phyloP scores from a whole-genome alignment of 37 sponge, comb jelly and placozoan species.

The Eunapius fragilis region DNA sequence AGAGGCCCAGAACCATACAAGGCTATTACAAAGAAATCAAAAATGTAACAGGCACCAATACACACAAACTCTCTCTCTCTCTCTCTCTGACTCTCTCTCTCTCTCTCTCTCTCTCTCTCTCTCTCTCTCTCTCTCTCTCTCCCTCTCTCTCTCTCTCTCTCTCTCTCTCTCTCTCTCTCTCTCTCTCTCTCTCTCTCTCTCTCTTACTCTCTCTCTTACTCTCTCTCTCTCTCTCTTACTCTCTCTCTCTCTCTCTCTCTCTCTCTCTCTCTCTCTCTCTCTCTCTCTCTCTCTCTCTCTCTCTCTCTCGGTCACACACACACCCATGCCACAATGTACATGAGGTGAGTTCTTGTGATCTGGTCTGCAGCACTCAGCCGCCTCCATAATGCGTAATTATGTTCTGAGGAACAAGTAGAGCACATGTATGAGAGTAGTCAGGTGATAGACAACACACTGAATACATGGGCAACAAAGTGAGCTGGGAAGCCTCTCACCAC shows the following conservation, averaged over 20 bases:
- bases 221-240: not conserved
- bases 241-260: constrained; percentile 24
- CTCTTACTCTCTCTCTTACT: not conserved
- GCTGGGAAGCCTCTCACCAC: no score
- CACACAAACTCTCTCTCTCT: not conserved
- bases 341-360: no score
- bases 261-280: not conserved
- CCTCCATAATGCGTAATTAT: no score
- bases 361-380: no score
- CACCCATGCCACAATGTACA: not conserved
- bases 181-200: not conserved
- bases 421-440: no score
- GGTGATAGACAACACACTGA: no score
- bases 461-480: no score
- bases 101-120: constrained; percentile 61
- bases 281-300: not conserved
- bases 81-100: constrained; percentile 49
- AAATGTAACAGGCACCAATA: no score
- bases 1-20: no score
- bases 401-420: no score
- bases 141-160: constrained; percentile 37
- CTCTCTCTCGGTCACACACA: constrained; percentile 8
- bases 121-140: constrained; percentile 52
- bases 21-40: no score
- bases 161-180: constrained; percentile 27